Conservation (phyloP, 2,113 vertebrate species). For the Thermophis baileyi region DNA sequence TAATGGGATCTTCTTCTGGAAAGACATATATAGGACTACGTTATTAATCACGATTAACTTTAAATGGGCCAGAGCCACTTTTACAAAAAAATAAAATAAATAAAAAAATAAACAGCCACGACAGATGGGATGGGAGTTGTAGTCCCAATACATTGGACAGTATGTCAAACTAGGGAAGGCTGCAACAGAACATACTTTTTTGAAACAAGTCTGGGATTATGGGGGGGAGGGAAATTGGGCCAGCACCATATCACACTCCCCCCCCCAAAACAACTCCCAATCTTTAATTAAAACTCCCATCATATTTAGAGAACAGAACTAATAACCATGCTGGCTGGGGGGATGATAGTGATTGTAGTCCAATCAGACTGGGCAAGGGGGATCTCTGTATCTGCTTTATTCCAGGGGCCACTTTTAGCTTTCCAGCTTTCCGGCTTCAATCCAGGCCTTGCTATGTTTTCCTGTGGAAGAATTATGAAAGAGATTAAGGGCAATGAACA, state of each 20-base stretch:
- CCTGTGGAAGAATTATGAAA: not conserved
- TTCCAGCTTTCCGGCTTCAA: not conserved
- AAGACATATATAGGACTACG: not conserved
- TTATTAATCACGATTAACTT: not conserved
- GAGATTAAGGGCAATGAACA: slow-evolving; percentile 15
- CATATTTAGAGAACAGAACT: not conserved
- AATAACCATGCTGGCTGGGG: not conserved
- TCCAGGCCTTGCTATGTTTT: not conserved
- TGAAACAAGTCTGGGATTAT: not conserved
- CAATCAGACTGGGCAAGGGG: not conserved
- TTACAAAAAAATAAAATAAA: not conserved
- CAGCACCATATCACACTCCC: not conserved
- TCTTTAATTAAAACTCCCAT: not conserved
- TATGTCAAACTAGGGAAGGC: not conserved
- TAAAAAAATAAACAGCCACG: not conserved
- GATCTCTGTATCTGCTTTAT: not conserved
- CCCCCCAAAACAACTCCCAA: not conserved
- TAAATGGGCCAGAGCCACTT: not conserved
- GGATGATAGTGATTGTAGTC: not conserved
- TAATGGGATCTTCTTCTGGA: not conserved
- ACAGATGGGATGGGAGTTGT: not conserved
- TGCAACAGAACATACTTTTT: not conserved
- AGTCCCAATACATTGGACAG: not conserved
- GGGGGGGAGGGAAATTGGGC: not conserved
- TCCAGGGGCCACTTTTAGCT: not conserved